Evolutionary conservation across 2,797 vertebrate species (phyloP).

Genomic region (Platalea minor): DNA sequence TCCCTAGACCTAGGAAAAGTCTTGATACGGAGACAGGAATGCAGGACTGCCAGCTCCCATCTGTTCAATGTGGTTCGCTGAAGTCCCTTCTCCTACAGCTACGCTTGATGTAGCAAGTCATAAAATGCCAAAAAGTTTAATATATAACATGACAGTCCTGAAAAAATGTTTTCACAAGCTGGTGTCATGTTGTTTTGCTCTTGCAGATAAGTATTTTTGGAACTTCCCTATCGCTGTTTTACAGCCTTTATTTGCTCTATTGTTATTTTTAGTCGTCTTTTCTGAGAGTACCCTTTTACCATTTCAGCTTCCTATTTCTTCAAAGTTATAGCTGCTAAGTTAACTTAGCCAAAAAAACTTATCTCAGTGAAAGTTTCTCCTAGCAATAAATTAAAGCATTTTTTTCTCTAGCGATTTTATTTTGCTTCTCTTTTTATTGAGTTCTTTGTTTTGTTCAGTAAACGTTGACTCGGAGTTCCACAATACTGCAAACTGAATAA

Average conservation of each 20-base stretch:
- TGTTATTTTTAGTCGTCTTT: slow-evolving; percentile 55
- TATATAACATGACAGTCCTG: not conserved
- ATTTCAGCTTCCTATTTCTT: slow-evolving; percentile 18
- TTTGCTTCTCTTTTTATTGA: not conserved
- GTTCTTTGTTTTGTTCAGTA: not conserved
- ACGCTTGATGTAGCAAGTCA: not conserved
- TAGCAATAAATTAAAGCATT: slow-evolving; percentile 3
- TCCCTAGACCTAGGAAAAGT: not conserved
- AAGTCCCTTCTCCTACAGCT: not conserved
- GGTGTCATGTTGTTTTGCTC: slow-evolving; percentile 48
- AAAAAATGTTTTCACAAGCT: slow-evolving; percentile 41
- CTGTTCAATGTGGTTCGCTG: not conserved
- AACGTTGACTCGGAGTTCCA: not conserved
- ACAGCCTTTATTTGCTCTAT: slow-evolving; percentile 29
- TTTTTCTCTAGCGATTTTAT: not conserved
- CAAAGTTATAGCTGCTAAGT: not conserved
- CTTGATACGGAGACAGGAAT: not conserved
- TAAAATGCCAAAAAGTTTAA: not conserved
- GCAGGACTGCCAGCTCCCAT: not conserved
- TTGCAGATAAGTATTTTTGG: slow-evolving; percentile 40
- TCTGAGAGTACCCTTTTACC: not conserved
- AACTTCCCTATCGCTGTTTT: slow-evolving; percentile 14
- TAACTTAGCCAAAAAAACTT: slow-evolving; percentile 11
- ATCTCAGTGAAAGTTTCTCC: not conserved
- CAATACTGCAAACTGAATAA: not conserved